Base-by-base conservation (phyloP, 2,797 vertebrate genomes). In the Caiman crocodilus region DNA sequence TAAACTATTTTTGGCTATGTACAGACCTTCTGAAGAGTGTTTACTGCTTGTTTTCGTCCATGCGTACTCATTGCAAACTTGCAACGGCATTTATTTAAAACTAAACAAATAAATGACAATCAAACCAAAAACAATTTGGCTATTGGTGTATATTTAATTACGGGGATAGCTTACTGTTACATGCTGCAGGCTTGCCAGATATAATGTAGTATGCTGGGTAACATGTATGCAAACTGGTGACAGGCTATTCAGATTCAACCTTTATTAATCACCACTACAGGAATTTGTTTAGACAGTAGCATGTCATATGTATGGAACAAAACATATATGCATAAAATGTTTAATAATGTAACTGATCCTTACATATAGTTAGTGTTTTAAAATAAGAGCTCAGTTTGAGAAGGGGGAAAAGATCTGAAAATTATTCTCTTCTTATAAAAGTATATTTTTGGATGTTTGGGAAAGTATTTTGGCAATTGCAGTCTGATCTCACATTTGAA, bases 51-150 rank as follows among this genome's bases (percentile, higher is more conserved):
- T 74, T 95, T 95, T 92, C 82, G 71, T 76, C 79, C 83, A 17
- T 28, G 77, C 81, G 74, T 94, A 76, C 88, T 95, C 89, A 90
- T 92, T 76, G 57, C 93, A 85, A 83, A 71, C 56, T 82, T 82
- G 63, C 93, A 83, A 94, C 89, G 92, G 77, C 95, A 69, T 65
- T 91, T 93, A 95, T 94, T 92, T 90, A 87, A 95, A 90, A 85
- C 76, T 64, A 80, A 90, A 88, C 87, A 86, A 90, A 96, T 76
- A 96, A 92, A 90, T 84, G 97, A 98, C 97, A 98, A 98, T 98
- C 98, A 95, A 95, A 59, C 78, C 89, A 76, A 89, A 79, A 87
- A 84, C 25, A 2, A 56, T 23, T 78, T 56, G 81, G 67, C 89
- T 73, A 78, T 21, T 67, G 65, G 78, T 75, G 82, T 32, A 56